phyloP scores from a whole-genome alignment of 2,888 invertebrate genomes.

The Eulithis testata region DNA sequence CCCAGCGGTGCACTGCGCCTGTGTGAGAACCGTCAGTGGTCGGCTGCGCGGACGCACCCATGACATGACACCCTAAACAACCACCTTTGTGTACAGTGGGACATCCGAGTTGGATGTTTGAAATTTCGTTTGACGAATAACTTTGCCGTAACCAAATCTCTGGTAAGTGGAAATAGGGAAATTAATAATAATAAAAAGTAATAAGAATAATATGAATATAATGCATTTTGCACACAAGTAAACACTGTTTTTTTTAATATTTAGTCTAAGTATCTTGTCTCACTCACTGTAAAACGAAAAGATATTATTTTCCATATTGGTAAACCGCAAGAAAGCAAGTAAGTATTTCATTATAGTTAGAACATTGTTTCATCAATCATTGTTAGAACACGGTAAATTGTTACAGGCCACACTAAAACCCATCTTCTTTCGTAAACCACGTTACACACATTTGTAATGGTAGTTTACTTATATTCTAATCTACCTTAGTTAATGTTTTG shows the following conservation, averaged over 20 bases:
- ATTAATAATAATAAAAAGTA: background rate
- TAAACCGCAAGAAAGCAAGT: background rate
- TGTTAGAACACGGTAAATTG: conserved; percentile 19
- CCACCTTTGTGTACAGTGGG: conserved; percentile 56
- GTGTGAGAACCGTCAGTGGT: conserved; percentile 51
- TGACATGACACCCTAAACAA: conserved; percentile 55
- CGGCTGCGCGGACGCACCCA: conserved; percentile 43
- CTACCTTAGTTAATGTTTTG: conserved; percentile 20
- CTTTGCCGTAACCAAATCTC: conserved; percentile 3
- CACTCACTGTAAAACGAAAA: too few relatives aligned
- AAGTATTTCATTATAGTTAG: conserved; percentile 19
- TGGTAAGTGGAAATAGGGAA: background rate
- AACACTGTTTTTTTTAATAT: too few relatives aligned
- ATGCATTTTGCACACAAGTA: too few relatives aligned
- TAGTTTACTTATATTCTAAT: conserved; percentile 12
- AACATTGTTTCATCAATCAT: conserved; percentile 26
- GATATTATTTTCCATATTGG: background rate
- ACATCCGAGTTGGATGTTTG: conserved; percentile 45
- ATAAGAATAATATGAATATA: too few relatives aligned
- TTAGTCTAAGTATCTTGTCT: too few relatives aligned
- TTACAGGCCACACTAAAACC: conserved; percentile 26
- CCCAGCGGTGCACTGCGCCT: conserved; percentile 60
- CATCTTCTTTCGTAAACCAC: conserved; percentile 28
- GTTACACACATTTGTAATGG: conserved; percentile 15
- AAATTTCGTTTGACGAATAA: conserved; percentile 16